phyloP scores from a whole-genome alignment of 2,797 vertebrate genomes.

The Threskiornis aethiopicus region DNA sequence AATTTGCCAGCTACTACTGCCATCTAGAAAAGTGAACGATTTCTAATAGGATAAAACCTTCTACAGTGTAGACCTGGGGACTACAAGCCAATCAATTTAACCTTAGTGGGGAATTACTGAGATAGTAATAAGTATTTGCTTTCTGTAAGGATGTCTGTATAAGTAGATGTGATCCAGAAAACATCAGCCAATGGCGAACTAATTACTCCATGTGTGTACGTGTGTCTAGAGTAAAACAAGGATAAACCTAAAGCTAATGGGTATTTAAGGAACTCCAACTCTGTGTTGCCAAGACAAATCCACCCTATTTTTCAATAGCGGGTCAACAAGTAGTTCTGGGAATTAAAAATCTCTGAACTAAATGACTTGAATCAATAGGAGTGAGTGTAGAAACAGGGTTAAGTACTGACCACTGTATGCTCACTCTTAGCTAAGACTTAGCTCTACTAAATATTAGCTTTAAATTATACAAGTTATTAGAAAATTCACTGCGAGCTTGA shows the following conservation, averaged over 20 bases:
- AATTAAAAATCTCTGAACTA: constrained; percentile 37
- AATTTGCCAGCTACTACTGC: neutral
- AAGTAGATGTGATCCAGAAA: constrained; percentile 45
- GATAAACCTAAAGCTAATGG: constrained; percentile 33
- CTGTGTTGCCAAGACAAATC: constrained; percentile 1
- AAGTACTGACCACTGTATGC: neutral
- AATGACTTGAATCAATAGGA: constrained; percentile 28
- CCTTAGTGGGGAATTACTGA: constrained; percentile 32
- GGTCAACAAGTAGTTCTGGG: constrained; percentile 14
- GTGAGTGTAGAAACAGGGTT: neutral
- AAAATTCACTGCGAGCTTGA: neutral
- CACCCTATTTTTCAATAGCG: neutral
- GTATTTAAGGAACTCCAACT: constrained; percentile 27
- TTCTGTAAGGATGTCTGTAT: constrained; percentile 13
- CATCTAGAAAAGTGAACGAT: neutral
- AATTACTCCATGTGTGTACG: neutral
- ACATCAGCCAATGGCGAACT: neutral
- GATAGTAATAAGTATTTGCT: constrained; percentile 38
- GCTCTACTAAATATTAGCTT: neutral
- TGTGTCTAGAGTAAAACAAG: constrained; percentile 15
- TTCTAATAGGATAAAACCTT: constrained; percentile 33
- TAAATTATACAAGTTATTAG: neutral
- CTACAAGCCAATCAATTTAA: constrained; percentile 44
- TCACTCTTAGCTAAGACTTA: neutral
- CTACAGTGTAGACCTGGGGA: neutral